These are phyloP conservation scores for Ichneumoninae sp. DNA, from an alignment of 2,888 invertebrate species.

Conservation along the genomic window DNA sequence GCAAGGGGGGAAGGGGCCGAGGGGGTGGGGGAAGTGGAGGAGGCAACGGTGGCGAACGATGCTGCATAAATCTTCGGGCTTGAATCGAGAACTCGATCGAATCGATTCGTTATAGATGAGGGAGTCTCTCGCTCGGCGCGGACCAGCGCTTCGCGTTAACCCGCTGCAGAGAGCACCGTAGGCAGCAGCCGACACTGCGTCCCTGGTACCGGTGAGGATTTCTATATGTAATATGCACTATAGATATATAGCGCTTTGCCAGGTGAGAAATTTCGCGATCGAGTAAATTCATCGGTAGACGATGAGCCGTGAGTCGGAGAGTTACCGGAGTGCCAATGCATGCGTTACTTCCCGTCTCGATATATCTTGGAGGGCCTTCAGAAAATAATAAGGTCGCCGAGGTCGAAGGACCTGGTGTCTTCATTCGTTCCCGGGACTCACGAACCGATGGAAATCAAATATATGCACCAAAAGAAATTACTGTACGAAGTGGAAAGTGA, in stretches of 20 bases:
- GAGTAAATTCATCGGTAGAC: constrained; percentile 43
- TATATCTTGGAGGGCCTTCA: constrained; percentile 29
- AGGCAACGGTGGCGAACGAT: constrained; percentile 69
- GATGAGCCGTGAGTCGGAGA: constrained; percentile 10
- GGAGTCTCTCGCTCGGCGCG: constrained; percentile 58
- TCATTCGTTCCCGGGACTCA: constrained; percentile 4
- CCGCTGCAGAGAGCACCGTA: constrained; percentile 34
- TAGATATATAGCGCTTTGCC: constrained; percentile 1
- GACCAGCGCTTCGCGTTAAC: constrained; percentile 53
- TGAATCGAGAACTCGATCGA: constrained; percentile 77
- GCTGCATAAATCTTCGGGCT: constrained; percentile 77
- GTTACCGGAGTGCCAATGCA: constrained; percentile 7
- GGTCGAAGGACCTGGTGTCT: not conserved
- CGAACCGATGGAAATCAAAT: not conserved
- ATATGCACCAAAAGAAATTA: not conserved
- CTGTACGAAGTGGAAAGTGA: not conserved
- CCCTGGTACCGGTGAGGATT: constrained; percentile 14
- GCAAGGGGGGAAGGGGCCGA: constrained; percentile 18
- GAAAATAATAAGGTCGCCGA: constrained; percentile 18
- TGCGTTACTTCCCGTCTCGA: constrained; percentile 31
- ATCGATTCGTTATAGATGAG: constrained; percentile 80
- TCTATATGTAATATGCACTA: constrained; percentile 24
- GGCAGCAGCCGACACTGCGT: constrained; percentile 39
- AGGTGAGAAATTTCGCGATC: constrained; percentile 64
- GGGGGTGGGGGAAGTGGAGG: constrained; percentile 17